Base-by-base conservation (phyloP, 2,113 vertebrate species). In the Prietella phreatophila region DNA sequence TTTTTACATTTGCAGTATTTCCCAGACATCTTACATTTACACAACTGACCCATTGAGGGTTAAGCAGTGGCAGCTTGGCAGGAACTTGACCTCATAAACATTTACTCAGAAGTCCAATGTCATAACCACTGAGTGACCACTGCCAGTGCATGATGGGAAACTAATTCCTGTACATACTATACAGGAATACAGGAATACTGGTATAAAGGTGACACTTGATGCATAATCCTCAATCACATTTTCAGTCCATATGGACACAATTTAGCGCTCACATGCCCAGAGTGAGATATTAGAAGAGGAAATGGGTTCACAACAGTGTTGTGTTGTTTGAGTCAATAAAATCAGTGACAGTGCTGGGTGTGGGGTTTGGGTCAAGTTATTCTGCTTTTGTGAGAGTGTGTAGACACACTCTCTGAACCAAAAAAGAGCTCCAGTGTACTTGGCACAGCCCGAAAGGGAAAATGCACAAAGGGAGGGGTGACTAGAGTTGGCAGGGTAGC, bases 371-470 rank as follows among this genome's bases (percentile, higher is more conserved):
- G 69, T 78, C 79, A 86, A 78, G 79, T 89, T 83, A 83, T 91
- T 91, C 83, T 91, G 47, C 85, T 91, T 90, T 89, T 63, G 91
- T 85, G 87, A 89, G 91, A 91, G 91, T 91, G 93, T 90, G 86
- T 93, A 90, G 33, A 76, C 87, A 90, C 91, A 90, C 86, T 84
- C 86, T 82, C 83, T 85, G 87, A 58, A 33, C 22, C 36, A 89
- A 91, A 93, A 93, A 89, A 91, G 92, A 92, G 90, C 91, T 90
- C 88, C 93, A 92, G 92, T 90, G 91, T 94, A 93, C 92, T 93
- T 95, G 93, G 93, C 94, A 93, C 47, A 81, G 81, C 76, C 87
- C 91, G 89, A 94, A 92, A 92, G 91, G 89, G 91, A 85, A 81
- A 61, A 79, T 42, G 61, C 90, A 93, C 92, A 94, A 94, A 94